A percentile compares a stretch with the other conserved stretches of the same genome.
phyloP scores from a whole-genome alignment of 2,113 vertebrate species.

The Peromyscus californicus region DNA sequence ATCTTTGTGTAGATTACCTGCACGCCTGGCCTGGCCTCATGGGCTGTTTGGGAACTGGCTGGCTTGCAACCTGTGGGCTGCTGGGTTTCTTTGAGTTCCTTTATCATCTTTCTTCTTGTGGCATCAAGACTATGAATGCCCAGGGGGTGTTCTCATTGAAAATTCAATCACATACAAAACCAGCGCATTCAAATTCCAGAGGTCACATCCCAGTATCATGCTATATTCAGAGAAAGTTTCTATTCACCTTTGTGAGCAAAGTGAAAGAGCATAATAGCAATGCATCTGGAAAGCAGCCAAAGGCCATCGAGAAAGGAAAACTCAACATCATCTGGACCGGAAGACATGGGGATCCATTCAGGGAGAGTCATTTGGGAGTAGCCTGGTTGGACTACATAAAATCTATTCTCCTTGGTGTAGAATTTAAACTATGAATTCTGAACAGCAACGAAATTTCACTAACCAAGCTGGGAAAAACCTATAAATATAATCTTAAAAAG shows the following conservation, averaged over 20 bases:
- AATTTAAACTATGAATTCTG: slow-evolving; percentile 35
- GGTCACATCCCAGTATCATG: slow-evolving; percentile 39
- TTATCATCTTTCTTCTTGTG: slow-evolving; percentile 36
- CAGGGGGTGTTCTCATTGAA: slow-evolving; percentile 36
- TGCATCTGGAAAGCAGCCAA: background rate
- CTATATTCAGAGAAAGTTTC: slow-evolving; percentile 62
- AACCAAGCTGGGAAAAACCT: background rate
- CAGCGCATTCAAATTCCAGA: slow-evolving; percentile 40
- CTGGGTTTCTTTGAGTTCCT: slow-evolving; percentile 42
- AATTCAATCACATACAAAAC: slow-evolving; percentile 56
- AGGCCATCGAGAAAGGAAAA: slow-evolving; percentile 56
- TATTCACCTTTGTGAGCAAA: slow-evolving; percentile 60
- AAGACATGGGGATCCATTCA: background rate
- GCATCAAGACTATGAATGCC: slow-evolving; percentile 45
- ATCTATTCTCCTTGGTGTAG: background rate
- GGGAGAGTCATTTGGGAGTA: slow-evolving; percentile 9
- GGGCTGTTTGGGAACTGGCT: background rate
- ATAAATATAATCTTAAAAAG: background rate
- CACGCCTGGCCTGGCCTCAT: background rate
- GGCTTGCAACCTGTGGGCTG: background rate
- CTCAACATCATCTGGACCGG: background rate
- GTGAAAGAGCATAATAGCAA: slow-evolving; percentile 13
- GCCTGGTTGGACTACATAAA: background rate
- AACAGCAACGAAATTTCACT: background rate
- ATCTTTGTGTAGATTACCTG: background rate